Base-by-base conservation (phyloP, 2,113 vertebrate genomes). In the Saguinus imperator region DNA sequence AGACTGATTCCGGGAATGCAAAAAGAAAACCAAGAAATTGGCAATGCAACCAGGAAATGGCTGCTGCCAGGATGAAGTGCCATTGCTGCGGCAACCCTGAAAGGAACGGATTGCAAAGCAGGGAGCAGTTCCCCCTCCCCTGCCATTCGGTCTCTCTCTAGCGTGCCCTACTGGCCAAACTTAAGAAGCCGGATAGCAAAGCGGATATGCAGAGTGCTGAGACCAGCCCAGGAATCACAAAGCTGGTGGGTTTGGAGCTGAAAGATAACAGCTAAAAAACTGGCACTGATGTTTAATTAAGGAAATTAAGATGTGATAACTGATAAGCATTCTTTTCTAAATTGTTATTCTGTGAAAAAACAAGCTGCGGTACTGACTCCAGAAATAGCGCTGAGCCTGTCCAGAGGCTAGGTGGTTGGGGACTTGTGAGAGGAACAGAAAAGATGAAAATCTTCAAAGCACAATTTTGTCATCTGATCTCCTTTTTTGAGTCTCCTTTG, bases 391-490 rank as follows among this genome's bases (percentile, higher is more conserved):
- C 12, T 64, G 64, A 73, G 25, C 52, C 4, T 45, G 95, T 96
- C 94, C 94, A 90, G 73, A 82, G 29, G 37, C 45, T 50, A 35
- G 55, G 89, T 0, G 27, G 10, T 35, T 37, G 91, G 98, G 61
- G 40, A 95, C 77, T 82, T 97, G 77, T 89, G 94, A 93, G 97
- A 97, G 82, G 18, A 58, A 85, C 57, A 72, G 76, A 80, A 92
- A 94, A 98, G 95, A 97, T 94, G n/a, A 98, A 97, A 96, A 97
- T 17, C 40, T 90, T 95, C 80, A 95, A 95, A 97, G 94, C 57
- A 61, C n/a, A 83, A 90, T 97, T 98, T 95, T 88, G 97, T 96
- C 97, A 97, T 97, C 97, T 89, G 90, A 97, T 96, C 97, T 85
- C 32, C 96, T 43, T 95, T 98, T 97, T 83, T 97, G 87, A 97